Evolutionary conservation across 2,888 invertebrate genomes (phyloP).

Genomic region (Idaea dimidiata): DNA sequence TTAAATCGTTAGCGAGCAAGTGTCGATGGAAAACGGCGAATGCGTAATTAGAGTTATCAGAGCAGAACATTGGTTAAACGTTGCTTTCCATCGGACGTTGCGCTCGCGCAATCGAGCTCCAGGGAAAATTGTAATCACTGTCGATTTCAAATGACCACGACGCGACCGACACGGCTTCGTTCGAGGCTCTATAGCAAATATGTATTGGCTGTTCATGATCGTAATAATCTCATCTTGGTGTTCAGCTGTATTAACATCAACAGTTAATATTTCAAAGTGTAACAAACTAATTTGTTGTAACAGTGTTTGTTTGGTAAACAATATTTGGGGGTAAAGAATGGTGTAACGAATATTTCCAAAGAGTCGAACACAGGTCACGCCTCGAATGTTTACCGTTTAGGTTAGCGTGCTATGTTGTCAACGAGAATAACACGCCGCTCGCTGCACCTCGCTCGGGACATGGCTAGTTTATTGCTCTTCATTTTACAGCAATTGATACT

Average conservation of each 20-base stretch:
- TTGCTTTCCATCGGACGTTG: slow-evolving; percentile 80
- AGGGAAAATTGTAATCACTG: slow-evolving; percentile 80
- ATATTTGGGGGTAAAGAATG: slow-evolving; percentile 48
- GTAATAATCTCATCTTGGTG: slow-evolving; percentile 47
- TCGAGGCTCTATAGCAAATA: slow-evolving; percentile 57
- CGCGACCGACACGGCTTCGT: slow-evolving; percentile 50
- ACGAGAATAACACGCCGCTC: slow-evolving; percentile 55
- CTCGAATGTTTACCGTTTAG: slow-evolving; percentile 48
- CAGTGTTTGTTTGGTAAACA: slow-evolving; percentile 54
- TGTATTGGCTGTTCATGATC: slow-evolving; percentile 23
- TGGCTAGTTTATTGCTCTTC: slow-evolving; percentile 49
- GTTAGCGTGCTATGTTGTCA: slow-evolving; percentile 63
- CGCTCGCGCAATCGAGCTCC: slow-evolving; percentile 71
- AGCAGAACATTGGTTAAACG: slow-evolving; percentile 80
- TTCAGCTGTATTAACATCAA: slow-evolving; percentile 38
- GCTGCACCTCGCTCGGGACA: slow-evolving; percentile 28
- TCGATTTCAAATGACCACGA: slow-evolving; percentile 75
- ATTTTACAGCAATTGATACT: slow-evolving; percentile 34
- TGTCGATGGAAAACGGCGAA: slow-evolving; percentile 74
- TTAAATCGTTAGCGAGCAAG: slow-evolving; percentile 64
- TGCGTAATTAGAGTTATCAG: slow-evolving; percentile 78
- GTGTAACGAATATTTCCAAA: slow-evolving; percentile 48
- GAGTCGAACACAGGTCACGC: slow-evolving; percentile 44
- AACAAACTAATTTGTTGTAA: slow-evolving; percentile 48
- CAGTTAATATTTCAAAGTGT: slow-evolving; percentile 45